Percentiles rank a stretch among this genome's conserved stretches.
Conservation (phyloP, 2,113 vertebrate species). For the Camelus dromedarius region DNA sequence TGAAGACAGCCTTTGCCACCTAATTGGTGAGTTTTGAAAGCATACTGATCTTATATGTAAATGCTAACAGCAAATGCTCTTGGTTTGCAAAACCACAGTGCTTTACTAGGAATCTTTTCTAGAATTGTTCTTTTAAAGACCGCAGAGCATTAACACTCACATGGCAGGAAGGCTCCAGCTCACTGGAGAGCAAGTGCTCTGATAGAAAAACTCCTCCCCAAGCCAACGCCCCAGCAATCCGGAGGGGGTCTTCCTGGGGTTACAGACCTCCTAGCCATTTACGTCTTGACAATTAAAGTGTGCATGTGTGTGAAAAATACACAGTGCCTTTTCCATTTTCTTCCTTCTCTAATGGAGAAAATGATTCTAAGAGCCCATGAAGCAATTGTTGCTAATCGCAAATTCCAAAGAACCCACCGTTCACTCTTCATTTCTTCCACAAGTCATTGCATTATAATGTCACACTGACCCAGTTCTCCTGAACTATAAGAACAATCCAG, state of each 20-base stretch:
- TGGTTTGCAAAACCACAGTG: slow-evolving; percentile 75
- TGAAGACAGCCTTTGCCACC: slow-evolving; percentile 86
- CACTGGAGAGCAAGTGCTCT: accelerated
- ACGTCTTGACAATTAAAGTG: not conserved
- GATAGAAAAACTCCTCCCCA: not conserved
- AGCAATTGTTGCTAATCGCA: not conserved
- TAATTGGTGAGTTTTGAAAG: slow-evolving; percentile 93
- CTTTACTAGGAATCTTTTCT: slow-evolving; percentile 67
- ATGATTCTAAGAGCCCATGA: not conserved
- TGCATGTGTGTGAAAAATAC: not conserved
- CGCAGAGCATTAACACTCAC: slow-evolving; percentile 61
- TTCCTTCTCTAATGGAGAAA: not conserved
- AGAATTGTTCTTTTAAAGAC: not conserved
- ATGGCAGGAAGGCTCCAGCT: not conserved
- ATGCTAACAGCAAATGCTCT: not conserved
- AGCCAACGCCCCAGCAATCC: not conserved
- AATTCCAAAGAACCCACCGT: not conserved
- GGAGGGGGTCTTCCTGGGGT: not conserved
- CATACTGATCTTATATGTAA: slow-evolving; percentile 63
- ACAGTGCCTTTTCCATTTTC: not conserved
- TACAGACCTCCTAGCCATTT: not conserved
- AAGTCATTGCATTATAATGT: not conserved
- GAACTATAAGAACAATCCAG: not conserved
- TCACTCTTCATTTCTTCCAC: not conserved
- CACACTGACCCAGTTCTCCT: not conserved